Conservation (phyloP, 2,888 invertebrate genomes). For the Fragum sueziense region DNA sequence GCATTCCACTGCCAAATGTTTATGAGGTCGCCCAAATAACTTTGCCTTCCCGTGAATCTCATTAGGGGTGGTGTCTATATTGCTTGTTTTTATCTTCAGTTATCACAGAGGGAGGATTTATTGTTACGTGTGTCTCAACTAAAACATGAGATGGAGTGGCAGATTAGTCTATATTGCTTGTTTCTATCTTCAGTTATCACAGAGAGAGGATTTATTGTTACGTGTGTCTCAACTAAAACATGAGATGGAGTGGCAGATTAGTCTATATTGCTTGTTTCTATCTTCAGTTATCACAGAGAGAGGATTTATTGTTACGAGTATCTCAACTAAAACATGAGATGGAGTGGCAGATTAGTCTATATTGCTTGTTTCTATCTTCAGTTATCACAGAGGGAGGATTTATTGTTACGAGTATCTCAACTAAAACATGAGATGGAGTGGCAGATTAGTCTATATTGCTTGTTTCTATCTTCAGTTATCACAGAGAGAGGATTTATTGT, state of each 20-base stretch:
- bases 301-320: slow-evolving; percentile 75
- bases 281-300: slow-evolving; percentile 72
- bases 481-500: too few species aligned
- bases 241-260: slow-evolving; percentile 77
- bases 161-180: too few species aligned
- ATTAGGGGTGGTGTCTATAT: too few species aligned
- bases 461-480: too few species aligned
- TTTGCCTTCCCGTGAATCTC: background rate
- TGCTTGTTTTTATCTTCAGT: too few species aligned
- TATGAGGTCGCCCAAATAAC: background rate
- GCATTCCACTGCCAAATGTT: too few species aligned
- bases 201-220: slow-evolving; percentile 75
- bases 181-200: slow-evolving; percentile 69
- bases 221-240: slow-evolving; percentile 74
- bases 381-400: too few species aligned
- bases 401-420: too few species aligned
- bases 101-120: slow-evolving; percentile 74
- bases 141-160: slow-evolving; percentile 75
- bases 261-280: too few species aligned
- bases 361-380: too few species aligned
- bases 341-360: slow-evolving; percentile 74
- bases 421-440: too few species aligned
- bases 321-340: slow-evolving; percentile 76
- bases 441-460: too few species aligned
- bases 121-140: slow-evolving; percentile 76